phyloP scores from a whole-genome alignment of 2,888 invertebrate genomes.

The Campaea margaritaria region DNA sequence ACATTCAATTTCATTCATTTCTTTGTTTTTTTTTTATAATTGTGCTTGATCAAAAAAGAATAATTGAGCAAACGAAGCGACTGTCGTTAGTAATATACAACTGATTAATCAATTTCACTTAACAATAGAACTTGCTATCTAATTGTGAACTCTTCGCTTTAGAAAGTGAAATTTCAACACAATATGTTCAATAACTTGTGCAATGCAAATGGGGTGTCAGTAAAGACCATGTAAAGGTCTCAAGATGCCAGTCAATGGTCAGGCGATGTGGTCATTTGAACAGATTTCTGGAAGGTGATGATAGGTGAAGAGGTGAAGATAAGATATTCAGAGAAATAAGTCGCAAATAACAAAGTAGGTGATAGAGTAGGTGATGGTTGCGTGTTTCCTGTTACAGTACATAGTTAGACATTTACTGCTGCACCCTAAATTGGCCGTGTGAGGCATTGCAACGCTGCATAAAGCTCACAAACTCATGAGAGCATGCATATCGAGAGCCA shows the following conservation, averaged over 20 bases:
- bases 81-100: conserved; percentile 13
- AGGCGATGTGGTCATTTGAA: conserved; percentile 1
- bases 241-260: conserved; percentile 12
- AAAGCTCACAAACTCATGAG: neutral
- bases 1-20: no score
- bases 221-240: conserved; percentile 3
- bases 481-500: conserved; percentile 1
- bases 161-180: conserved; percentile 49
- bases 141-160: conserved; percentile 44
- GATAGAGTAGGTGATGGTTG: neutral
- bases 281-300: neutral
- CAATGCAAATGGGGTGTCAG: conserved; percentile 25
- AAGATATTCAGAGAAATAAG: neutral
- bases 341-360: neutral
- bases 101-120: conserved; percentile 48
- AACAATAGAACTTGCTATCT: conserved; percentile 37
- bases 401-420: no score
- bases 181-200: conserved; percentile 26
- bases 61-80: neutral
- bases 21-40: neutral
- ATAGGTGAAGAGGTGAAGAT: neutral
- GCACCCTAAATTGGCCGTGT: neutral
- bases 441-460: neutral
- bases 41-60: neutral
- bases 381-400: neutral